Evolutionary conservation across 2,888 invertebrate species (phyloP), one percentile per base, ranked within the genome.

Genomic region (Mythimna impura): DNA sequence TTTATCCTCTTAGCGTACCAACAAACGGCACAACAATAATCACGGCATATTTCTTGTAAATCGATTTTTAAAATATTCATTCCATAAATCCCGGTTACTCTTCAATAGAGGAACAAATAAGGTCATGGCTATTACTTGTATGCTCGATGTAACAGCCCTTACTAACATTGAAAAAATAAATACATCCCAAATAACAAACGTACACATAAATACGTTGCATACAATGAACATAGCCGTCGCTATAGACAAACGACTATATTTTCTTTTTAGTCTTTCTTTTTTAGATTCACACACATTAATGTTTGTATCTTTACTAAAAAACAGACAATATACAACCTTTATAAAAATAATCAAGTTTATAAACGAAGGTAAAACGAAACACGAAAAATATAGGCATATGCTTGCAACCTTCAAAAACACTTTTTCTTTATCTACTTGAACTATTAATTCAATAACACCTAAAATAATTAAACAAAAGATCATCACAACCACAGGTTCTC

Each of bases 101-200:
- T 67, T 74, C 1, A 74, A 12, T 20, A 61, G n/a, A 12, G 67
- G 74, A 36, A 74, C n/a, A 30, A 67, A 76, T 1, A 76, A 17
- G 1, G 76, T 36, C 3, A 76, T 0, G 0, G 22, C 14, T 3
- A 67, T 22, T 0, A 67, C 50, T n/a, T 76, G 76, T 34, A 75
- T 12, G 7, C 61, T 55, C 8, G 66, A 36, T 17, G 54, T 76
- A 40, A 67, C 9, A 34, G 61, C 62, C 40, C 77, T 14, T 5
- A 55, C 22, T 34, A 54, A 40, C 0, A 76, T 14, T 3, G 55
- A 50, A 30, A 76, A 12, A 7, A 50, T 30, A 30, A 76, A 76
- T 14, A 63, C 0, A 20, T 73, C 67, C 78, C 73, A 73, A 52
- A 79, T 50, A 12, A 73, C 20, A 34, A 57, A 62, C 5, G 63